These are phyloP conservation scores for Helarctos malayanus DNA, from an alignment of 2,797 vertebrate species.

Conservation along the genomic window DNA sequence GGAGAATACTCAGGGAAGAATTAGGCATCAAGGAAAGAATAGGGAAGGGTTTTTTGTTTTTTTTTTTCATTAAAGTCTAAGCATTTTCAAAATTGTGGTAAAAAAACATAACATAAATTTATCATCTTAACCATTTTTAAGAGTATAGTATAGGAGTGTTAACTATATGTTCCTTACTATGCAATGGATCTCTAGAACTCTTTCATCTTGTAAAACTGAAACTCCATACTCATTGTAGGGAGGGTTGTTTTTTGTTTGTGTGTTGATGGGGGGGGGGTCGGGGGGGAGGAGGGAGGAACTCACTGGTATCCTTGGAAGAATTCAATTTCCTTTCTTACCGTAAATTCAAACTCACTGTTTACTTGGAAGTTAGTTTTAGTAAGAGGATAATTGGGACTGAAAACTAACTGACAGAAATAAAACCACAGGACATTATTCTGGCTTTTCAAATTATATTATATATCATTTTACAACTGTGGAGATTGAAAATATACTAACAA, in stretches of 20 bases:
- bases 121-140: background rate
- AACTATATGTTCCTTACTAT: background rate
- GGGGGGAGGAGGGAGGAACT: background rate
- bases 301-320: background rate
- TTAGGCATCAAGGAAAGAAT: background rate
- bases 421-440: background rate
- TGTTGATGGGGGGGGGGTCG: background rate
- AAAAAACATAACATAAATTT: background rate
- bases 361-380: background rate
- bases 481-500: background rate
- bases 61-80: background rate
- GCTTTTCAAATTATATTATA: slow-evolving; percentile 12
- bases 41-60: background rate
- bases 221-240: background rate
- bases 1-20: background rate
- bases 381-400: background rate
- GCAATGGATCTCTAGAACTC: background rate
- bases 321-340: slow-evolving; percentile 58
- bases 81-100: background rate
- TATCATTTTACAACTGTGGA: background rate
- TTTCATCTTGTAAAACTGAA: background rate
- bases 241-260: background rate
- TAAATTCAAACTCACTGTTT: slow-evolving; percentile 38
- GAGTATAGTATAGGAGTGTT: background rate
- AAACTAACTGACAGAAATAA: slow-evolving; percentile 56